Base-by-base conservation (phyloP, 30 jellyfish, hydroid and myxozoan species). In the Turritopsis dohrnii region DNA sequence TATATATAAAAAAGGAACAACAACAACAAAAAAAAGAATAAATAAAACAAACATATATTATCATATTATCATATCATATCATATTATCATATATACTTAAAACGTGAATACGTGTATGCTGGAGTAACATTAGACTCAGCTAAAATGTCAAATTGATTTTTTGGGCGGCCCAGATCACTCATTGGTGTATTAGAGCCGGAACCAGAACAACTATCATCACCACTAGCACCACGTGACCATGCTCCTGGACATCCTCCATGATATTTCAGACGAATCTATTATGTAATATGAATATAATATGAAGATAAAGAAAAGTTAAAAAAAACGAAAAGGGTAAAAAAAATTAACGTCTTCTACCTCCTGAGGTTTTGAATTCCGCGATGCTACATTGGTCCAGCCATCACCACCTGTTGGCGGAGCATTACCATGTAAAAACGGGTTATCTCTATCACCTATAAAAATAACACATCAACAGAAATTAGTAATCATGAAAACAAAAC, bases 171-270 rank as follows among this genome's bases (percentile, higher is more conserved):
- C 24, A 52, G n/a, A 18, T 71, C 90, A 23, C 52, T 54, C 19
- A 52, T 30, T 30, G 89, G 54, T 21, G 87, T 41, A 81, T 53
- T 21, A 18, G 79, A 41, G 4, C 89, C 89, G 41, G 88, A 84
- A 52, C 88, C 86, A 30, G 92, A 82, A 16, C 96, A 86, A 21
- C 95, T 85, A 25, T 88, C 75, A 25, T 90, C 89, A 22, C 96
- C n/a, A n/a, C 98, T 88, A 60, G 98, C 93, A 13, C 98, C 98
- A 81, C 84, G 85, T 27, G 96, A 95, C 96, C 98, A 88, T 0
- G 95, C 84, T 9, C 94, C 93, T 17, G 89, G 89, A 8, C 90
- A 77, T 21, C 53, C 65, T n/a, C 96, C 96, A 96, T 8, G 96
- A 85, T 1, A 93, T 85, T 23, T 88, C 83, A 17, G 81, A 91